Conservation (phyloP, 2,888 invertebrate genomes). For the Acrocyrtus sp. region DNA sequence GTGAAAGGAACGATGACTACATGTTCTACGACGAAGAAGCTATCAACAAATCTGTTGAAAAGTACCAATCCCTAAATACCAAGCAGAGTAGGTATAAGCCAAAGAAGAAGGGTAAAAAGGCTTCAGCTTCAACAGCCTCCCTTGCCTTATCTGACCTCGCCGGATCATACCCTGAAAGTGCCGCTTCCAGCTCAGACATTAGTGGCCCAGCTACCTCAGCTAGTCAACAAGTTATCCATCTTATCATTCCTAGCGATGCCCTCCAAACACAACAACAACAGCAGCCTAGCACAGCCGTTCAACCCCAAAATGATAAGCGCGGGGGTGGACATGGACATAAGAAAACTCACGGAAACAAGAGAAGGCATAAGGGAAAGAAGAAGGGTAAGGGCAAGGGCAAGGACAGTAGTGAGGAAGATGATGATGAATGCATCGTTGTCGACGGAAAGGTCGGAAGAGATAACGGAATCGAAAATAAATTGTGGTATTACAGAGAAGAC, state of each 20-base stretch:
- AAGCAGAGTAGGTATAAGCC: conserved; percentile 14
- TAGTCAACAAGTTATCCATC: background rate
- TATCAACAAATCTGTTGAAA: conserved; percentile 24
- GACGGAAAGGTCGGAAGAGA: conserved; percentile 32
- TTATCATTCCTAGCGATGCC: background rate
- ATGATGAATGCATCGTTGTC: conserved; percentile 28
- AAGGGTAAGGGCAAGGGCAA: conserved; percentile 11
- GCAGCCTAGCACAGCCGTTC: background rate
- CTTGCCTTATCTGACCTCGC: too few relatives aligned
- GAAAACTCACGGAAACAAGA: background rate
- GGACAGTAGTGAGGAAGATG: conserved; percentile 5
- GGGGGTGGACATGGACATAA: background rate
- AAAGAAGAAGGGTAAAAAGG: conserved; percentile 18
- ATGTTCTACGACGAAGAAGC: conserved; percentile 22
- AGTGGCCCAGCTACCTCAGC: background rate
- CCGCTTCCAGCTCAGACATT: background rate
- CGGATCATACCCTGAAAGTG: too few relatives aligned
- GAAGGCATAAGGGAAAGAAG: background rate
- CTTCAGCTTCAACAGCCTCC: background rate
- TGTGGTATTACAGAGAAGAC: conserved; percentile 47
- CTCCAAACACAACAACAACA: background rate
- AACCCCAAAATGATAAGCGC: background rate
- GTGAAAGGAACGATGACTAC: background rate
- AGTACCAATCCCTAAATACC: conserved; percentile 10
- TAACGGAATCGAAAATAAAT: conserved; percentile 36